Evolutionary conservation across 2,797 vertebrate genomes (phyloP).

Genomic region (Adelosebastes latens): DNA sequence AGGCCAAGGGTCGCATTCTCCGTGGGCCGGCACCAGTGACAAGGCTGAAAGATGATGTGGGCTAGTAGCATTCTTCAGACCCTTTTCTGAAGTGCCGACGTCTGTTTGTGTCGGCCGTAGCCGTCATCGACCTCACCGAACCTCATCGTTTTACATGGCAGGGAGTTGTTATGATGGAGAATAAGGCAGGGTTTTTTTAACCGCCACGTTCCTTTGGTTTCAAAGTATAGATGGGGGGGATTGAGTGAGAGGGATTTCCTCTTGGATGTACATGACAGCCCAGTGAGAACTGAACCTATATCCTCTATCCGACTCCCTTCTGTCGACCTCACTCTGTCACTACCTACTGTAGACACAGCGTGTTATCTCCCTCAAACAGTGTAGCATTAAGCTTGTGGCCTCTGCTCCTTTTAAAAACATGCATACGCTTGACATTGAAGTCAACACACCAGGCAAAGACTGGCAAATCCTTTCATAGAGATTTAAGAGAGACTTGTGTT

Average conservation of each 20-base stretch:
- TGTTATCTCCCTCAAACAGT: constrained; percentile 1
- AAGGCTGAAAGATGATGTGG: constrained; percentile 68
- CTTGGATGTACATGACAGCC: constrained; percentile 26
- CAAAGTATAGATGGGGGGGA: not conserved
- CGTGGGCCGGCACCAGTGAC: constrained; percentile 47
- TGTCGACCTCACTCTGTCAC: constrained; percentile 12
- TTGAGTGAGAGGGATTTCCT: constrained; percentile 34
- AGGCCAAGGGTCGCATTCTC: constrained; percentile 70
- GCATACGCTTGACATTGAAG: not conserved
- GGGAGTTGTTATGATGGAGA: constrained; percentile 12
- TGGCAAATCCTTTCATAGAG: not conserved
- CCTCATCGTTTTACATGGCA: not conserved
- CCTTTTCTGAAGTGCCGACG: constrained; percentile 25
- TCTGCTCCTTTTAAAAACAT: not conserved
- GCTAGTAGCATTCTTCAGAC: constrained; percentile 64
- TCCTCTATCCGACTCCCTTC: not conserved
- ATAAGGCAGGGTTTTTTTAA: constrained; percentile 24
- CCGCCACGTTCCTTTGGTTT: constrained; percentile 3
- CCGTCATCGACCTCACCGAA: not conserved
- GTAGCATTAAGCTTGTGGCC: not conserved
- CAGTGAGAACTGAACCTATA: not conserved
- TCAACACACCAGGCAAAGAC: not conserved
- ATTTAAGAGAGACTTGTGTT: not conserved
- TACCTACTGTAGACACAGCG: not conserved
- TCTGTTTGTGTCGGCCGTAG: constrained; percentile 25